These are phyloP conservation scores for Halichoerus grypus DNA, from an alignment of 2,113 vertebrate species.

Conservation along the genomic window DNA sequence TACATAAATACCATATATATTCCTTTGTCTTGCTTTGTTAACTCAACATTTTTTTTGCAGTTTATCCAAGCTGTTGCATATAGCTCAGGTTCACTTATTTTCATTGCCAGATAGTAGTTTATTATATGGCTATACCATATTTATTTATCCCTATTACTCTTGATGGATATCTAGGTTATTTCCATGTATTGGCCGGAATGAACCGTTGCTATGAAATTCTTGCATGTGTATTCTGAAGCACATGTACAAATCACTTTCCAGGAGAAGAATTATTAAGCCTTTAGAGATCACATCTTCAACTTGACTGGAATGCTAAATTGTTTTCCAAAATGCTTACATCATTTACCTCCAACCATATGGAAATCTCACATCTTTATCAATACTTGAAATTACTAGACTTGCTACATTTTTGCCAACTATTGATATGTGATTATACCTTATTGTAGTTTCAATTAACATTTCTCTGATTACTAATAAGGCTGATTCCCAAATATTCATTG, in stretches of 20 bases:
- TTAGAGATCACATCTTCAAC: background rate
- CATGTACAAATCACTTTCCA: background rate
- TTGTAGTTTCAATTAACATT: background rate
- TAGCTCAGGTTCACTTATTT: slow-evolving; percentile 18
- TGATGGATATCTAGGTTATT: background rate
- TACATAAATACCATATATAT: background rate
- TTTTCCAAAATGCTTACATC: background rate
- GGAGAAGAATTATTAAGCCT: background rate
- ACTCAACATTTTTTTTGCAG: background rate
- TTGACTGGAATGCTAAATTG: background rate
- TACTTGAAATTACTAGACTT: background rate
- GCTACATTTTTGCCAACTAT: background rate
- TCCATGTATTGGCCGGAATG: background rate
- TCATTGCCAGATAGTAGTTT: background rate
- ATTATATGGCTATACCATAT: background rate
- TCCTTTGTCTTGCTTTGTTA: background rate
- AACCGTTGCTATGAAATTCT: background rate
- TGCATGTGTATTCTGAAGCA: background rate
- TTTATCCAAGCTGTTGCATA: background rate
- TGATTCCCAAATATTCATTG: background rate
- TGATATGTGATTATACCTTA: background rate
- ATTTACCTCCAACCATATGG: background rate
- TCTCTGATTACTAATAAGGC: background rate
- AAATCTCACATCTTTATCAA: background rate
- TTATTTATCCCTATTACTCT: background rate